Evolutionary conservation across 2,888 invertebrate species (phyloP).

Genomic region (Clusia tigrina): DNA sequence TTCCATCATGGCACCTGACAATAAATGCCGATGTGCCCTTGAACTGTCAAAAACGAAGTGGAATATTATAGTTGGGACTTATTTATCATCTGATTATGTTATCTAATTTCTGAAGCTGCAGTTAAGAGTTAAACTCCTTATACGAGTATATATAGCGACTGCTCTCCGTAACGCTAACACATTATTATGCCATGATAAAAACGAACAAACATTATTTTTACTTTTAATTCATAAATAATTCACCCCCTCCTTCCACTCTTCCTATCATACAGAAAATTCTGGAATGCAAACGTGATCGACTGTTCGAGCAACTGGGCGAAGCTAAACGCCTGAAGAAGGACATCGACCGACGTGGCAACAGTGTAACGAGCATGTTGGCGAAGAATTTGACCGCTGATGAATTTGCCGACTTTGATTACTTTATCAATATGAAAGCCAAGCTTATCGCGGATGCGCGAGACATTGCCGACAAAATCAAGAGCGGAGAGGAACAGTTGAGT

Average conservation of each 20-base stretch:
- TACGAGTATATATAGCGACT: too few relatives aligned
- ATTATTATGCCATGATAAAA: too few relatives aligned
- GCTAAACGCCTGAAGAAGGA: conserved; percentile 82
- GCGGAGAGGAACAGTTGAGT: conserved; percentile 80
- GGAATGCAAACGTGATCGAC: conserved; percentile 78
- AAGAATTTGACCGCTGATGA: conserved; percentile 78
- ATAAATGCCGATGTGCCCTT: too few relatives aligned
- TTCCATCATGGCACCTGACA: too few relatives aligned
- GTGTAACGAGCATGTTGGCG: conserved; percentile 74
- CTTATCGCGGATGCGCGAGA: conserved; percentile 83
- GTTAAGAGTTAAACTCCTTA: too few relatives aligned
- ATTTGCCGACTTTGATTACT: conserved; percentile 82
- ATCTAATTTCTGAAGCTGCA: too few relatives aligned
- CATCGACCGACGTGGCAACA: conserved; percentile 79
- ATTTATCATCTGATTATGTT: too few relatives aligned
- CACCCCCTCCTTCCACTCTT: conserved; percentile 5
- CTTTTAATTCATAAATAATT: too few relatives aligned
- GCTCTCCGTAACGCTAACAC: too few relatives aligned
- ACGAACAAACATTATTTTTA: background rate
- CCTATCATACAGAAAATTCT: conserved; percentile 68
- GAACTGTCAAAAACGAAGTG: too few relatives aligned
- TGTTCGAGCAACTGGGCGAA: conserved; percentile 80
- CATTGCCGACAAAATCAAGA: conserved; percentile 82
- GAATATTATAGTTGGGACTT: too few relatives aligned
- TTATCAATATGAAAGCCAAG: conserved; percentile 87